Conservation (phyloP, 1,140 invertebrate species). For the Metopolophium dirhodum region DNA sequence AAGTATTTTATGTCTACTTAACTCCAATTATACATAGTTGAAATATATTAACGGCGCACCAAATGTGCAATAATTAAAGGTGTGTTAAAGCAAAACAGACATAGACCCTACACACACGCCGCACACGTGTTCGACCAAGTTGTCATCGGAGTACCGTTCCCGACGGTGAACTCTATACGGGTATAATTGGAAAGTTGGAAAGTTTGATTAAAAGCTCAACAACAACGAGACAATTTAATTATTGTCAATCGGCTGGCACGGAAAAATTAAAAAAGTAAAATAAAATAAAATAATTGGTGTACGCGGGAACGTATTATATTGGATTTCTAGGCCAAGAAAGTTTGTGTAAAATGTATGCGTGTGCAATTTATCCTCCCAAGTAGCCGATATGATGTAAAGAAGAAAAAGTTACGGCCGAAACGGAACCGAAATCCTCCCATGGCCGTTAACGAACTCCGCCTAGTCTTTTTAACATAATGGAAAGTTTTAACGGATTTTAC, state of each 20-base stretch:
- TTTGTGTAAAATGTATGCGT: slow-evolving; percentile 30
- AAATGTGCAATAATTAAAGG: neutral
- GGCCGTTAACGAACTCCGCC: slow-evolving; percentile 40
- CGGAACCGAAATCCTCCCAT: slow-evolving; percentile 17
- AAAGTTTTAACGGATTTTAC: slow-evolving; percentile 46
- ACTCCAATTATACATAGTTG: neutral
- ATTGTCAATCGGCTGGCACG: neutral
- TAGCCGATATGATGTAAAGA: neutral
- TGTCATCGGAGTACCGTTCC: neutral
- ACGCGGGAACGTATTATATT: neutral
- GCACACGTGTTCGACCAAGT: neutral
- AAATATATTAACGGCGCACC: neutral
- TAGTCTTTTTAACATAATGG: slow-evolving; percentile 44
- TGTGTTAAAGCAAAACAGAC: neutral
- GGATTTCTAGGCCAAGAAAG: slow-evolving; percentile 15
- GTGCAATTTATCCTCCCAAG: slow-evolving; percentile 17
- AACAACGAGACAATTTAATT: slow-evolving; percentile 14
- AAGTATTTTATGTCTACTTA: slow-evolving; percentile 23
- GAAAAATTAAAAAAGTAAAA: neutral
- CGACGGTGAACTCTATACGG: neutral
- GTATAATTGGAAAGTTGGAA: neutral
- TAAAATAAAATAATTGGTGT: neutral
- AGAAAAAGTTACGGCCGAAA: slow-evolving; percentile 17
- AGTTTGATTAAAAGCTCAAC: neutral
- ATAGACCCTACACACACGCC: neutral